A percentile compares a stretch with the other conserved stretches of the same genome.
Evolutionary conservation across 2,113 vertebrate species (phyloP).

Genomic region (Ageneiosus marmoratus): DNA sequence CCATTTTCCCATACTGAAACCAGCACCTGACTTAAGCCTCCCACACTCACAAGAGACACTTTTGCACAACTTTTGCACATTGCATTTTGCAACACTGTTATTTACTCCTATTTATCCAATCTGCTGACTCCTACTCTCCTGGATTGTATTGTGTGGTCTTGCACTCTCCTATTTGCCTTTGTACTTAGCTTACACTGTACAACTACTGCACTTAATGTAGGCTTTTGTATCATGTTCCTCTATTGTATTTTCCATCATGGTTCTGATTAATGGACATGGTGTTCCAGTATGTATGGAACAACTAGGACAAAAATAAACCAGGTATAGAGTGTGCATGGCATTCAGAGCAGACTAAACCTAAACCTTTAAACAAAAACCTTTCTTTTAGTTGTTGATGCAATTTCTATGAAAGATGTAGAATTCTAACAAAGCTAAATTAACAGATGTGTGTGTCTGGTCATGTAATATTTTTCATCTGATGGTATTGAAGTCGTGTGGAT

Average conservation of each 20-base stretch:
- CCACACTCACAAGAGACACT: background rate
- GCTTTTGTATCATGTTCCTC: background rate
- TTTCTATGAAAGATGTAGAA: background rate
- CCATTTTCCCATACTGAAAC: constrained; percentile 25
- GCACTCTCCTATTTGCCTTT: background rate
- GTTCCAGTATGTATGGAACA: background rate
- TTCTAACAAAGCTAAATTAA: background rate
- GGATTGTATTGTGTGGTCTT: background rate
- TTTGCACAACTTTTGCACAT: constrained; percentile 6
- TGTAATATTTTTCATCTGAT: background rate
- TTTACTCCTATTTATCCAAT: background rate
- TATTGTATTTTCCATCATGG: background rate
- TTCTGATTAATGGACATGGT: background rate
- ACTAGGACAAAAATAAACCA: background rate
- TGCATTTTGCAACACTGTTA: background rate
- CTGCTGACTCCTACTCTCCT: background rate
- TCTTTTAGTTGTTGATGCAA: background rate
- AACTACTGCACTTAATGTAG: too few relatives aligned
- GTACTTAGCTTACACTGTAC: background rate
- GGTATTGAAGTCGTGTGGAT: background rate
- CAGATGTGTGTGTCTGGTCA: background rate
- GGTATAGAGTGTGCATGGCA: background rate
- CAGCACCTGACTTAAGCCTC: background rate
- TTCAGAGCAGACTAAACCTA: background rate
- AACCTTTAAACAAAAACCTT: background rate